A percentile compares a stretch with the other conserved stretches of the same genome.
Evolutionary conservation across 2,113 vertebrate species (phyloP).

Genomic region (Lepisosteus oculatus): DNA sequence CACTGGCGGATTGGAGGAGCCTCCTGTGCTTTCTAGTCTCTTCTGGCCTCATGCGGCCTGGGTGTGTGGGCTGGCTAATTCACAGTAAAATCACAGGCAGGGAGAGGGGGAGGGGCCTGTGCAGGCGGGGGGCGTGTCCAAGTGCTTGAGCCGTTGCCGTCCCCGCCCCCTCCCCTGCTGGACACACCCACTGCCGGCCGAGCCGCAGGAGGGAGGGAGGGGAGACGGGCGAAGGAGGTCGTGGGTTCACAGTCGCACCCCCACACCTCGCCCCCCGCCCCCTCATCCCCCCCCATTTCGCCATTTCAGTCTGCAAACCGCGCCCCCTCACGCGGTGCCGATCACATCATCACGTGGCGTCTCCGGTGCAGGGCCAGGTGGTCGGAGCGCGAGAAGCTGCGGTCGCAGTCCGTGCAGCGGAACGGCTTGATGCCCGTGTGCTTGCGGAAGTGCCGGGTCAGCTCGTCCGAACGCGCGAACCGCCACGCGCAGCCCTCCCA

Average conservation of each 20-base stretch:
- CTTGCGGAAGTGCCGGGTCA: slow-evolving; percentile 94
- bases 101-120: too few species aligned
- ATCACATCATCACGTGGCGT: slow-evolving; percentile 94
- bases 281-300: neutral
- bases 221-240: neutral
- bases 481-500: slow-evolving; percentile 96
- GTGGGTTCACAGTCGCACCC: neutral
- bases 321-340: slow-evolving; percentile 25
- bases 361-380: slow-evolving; percentile 92
- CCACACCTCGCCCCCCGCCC: neutral
- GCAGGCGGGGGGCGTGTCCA: neutral
- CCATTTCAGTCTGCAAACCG: slow-evolving; percentile 8
- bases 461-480: slow-evolving; percentile 91
- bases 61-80: too few species aligned
- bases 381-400: slow-evolving; percentile 94
- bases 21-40: too few species aligned
- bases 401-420: slow-evolving; percentile 91
- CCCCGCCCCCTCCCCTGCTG: neutral
- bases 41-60: too few species aligned
- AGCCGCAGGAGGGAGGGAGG: neutral
- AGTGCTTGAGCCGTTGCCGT: neutral
- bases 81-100: too few species aligned
- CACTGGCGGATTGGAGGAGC: too few species aligned
- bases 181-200: neutral
- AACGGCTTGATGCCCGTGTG: slow-evolving; percentile 98